These are phyloP conservation scores for Spodoptera frugiperda DNA, from an alignment of 1,140 invertebrate genomes.

Conservation along the genomic window DNA sequence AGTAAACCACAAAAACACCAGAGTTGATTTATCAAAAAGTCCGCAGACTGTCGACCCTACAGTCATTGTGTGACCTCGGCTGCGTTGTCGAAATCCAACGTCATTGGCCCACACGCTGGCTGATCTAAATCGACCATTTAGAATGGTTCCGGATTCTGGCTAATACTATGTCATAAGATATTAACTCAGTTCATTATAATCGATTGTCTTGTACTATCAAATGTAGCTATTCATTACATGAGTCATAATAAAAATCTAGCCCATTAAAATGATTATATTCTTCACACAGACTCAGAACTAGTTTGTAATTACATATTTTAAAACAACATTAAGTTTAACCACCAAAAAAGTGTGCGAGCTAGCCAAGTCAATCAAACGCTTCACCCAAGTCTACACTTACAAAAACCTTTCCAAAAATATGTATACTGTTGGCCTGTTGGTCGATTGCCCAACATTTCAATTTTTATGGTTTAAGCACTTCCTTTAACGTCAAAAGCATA, in stretches of 20 bases:
- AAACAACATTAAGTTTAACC: too few relatives aligned
- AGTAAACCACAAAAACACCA: neutral
- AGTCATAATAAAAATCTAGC: neutral
- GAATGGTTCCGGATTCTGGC: conserved; percentile 42
- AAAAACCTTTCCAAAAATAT: neutral
- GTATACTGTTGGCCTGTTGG: neutral
- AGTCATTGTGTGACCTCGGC: conserved; percentile 46
- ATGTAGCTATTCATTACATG: neutral
- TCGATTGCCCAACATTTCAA: neutral
- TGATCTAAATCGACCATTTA: conserved; percentile 41
- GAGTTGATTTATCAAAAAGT: neutral
- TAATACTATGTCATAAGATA: conserved; percentile 1
- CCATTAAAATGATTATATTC: neutral
- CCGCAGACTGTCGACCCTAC: conserved; percentile 3
- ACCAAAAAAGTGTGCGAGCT: too few relatives aligned
- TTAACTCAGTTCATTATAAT: neutral
- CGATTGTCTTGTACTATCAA: neutral
- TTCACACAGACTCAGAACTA: too few relatives aligned
- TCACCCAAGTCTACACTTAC: neutral
- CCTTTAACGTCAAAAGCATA: conserved; percentile 31
- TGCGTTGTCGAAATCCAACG: conserved; percentile 40
- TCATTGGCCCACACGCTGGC: conserved; percentile 46
- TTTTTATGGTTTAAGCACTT: conserved; percentile 34
- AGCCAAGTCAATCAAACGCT: conserved; percentile 5
- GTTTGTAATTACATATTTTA: too few relatives aligned